Percentiles rank a stretch among this genome's conserved stretches.
Conservation (phyloP, 2,797 vertebrate species). For the Enteromius argenteus region DNA sequence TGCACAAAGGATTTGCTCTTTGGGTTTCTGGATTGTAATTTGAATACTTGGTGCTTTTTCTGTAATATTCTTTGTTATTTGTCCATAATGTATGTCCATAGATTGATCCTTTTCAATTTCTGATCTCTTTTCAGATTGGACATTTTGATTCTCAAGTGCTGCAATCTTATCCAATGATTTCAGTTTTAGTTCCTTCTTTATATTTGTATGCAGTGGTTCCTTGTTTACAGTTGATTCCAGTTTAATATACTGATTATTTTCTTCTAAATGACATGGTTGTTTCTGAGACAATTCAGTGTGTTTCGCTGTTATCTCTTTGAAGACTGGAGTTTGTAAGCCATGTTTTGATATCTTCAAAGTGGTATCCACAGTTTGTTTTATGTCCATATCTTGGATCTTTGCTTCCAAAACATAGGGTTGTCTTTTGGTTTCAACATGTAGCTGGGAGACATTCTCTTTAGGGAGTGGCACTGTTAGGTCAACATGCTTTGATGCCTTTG, state of each 20-base stretch:
- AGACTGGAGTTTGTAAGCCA: neutral
- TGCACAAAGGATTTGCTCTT: conserved; percentile 42
- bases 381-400: neutral
- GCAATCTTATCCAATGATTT: conserved; percentile 31
- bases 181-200: conserved; percentile 24
- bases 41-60: conserved; percentile 18
- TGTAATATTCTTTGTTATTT: conserved; percentile 31
- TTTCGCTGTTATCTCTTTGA: conserved; percentile 1
- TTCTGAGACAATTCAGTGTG: neutral
- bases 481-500: neutral
- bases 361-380: conserved; percentile 13
- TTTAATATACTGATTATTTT: neutral
- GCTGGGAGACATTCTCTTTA: conserved; percentile 22
- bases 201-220: neutral
- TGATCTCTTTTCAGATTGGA: conserved; percentile 5
- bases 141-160: conserved; percentile 44
- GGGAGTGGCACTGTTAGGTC: neutral
- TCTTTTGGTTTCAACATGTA: conserved; percentile 1
- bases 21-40: conserved; percentile 33
- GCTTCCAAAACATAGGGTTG: conserved; percentile 7
- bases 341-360: conserved; percentile 19
- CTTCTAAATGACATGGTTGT: neutral
- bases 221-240: neutral
- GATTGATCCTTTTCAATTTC: neutral
- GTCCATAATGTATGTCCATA: conserved; percentile 30